These are phyloP conservation scores for Prinia subflava DNA, from an alignment of 2,113 vertebrate genomes.

Conservation along the genomic window DNA sequence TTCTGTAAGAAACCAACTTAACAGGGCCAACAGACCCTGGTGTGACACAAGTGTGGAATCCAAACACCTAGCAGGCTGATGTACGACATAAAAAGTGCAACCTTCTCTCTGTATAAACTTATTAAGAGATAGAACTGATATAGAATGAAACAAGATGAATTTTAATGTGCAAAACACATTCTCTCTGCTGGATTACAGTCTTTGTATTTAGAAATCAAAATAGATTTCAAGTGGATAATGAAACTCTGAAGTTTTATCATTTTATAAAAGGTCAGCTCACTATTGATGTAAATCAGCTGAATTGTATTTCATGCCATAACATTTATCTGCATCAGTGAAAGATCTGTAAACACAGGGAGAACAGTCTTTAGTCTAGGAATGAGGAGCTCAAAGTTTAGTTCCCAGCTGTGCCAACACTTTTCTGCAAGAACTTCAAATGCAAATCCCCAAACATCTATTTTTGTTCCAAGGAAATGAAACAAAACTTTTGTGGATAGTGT, in stretches of 20 bases:
- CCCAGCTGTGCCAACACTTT: background rate
- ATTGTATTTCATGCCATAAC: background rate
- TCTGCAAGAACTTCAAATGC: background rate
- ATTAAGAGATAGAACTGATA: background rate
- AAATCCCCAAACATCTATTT: background rate
- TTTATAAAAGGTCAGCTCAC: slow-evolving; percentile 1
- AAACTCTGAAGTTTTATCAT: background rate
- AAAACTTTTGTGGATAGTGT: background rate
- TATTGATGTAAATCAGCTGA: background rate
- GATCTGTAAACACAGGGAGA: background rate
- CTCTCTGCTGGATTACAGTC: background rate
- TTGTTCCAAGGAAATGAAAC: background rate
- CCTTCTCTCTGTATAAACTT: background rate
- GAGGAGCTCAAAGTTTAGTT: background rate
- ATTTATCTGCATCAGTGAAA: background rate
- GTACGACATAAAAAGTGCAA: background rate
- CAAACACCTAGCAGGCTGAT: background rate
- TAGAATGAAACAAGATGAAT: background rate
- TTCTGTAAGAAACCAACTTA: slow-evolving; percentile 7
- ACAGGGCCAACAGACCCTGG: background rate
- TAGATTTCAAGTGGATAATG: slow-evolving; percentile 1
- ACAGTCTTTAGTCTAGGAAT: background rate
- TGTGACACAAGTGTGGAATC: background rate
- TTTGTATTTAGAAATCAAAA: slow-evolving; percentile 27
- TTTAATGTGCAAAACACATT: background rate